Evolutionary conservation across 2,113 vertebrate genomes (phyloP), one percentile per base, ranked within the genome.

Genomic region (Gulo gulo): DNA sequence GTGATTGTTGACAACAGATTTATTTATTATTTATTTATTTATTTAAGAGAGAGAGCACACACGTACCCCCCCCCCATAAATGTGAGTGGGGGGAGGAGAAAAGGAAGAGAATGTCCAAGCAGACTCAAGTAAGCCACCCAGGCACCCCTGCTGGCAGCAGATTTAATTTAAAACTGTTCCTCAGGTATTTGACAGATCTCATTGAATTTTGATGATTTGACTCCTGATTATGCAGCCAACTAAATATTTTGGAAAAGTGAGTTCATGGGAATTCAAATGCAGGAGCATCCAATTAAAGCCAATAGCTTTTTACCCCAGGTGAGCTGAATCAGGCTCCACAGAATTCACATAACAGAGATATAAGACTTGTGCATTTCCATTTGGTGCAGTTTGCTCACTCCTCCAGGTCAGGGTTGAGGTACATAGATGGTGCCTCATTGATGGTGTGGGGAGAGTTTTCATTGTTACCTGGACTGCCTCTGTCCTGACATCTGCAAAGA

Each of bases 281-380:
- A 91, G 50, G 93, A 36, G 29, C 18, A 50, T 47, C 26, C 65
- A 67, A 18, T 8, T 98, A 97, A 98, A 88, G 96, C 95, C 96
- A 98, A 97, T 97, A 98, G 95, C 96, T 88, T 98, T 98, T 98
- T 95, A 97, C 95, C 95, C 98, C 97, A 95, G 94, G 92, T 98
- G 97, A 97, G 96, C 97, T 97, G 95, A 97, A 98, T 95, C 98
- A 97, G 97, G 96, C 1, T 97, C 96, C 99, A 98, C 99, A 99
- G 98, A 99, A 99, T 98, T 99, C 99, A 98, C 98, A 99, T 97
- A 99, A 98, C 98, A 82, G 99, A 99, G 98, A 99, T 99, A 91
- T 98, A 99, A 95, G 99, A 99, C 98, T 99, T 99, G 99, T 99
- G 99, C 99, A 99, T 99, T 97, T 99, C 99, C 98, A 99, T 98